Percentiles rank a stretch among this genome's conserved stretches.
These are phyloP conservation scores for Nemapogon koenigi DNA, from an alignment of 2,888 invertebrate species.

Conservation along the genomic window DNA sequence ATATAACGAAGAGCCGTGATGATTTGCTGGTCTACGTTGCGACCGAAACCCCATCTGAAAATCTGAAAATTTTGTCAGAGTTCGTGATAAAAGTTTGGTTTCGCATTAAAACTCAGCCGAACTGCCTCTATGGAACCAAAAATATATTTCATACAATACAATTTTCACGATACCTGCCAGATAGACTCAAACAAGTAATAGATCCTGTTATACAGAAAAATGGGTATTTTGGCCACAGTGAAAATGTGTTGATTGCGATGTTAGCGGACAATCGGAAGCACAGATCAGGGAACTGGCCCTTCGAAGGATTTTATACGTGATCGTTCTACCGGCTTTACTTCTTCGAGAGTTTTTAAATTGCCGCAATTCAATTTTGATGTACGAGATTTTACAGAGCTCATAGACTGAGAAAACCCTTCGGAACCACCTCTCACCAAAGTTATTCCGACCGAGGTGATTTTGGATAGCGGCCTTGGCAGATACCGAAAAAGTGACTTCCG, in stretches of 20 bases:
- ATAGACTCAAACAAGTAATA: neutral
- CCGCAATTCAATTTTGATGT: too few relatives aligned
- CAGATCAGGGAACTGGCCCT: conserved; percentile 8
- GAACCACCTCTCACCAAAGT: too few relatives aligned
- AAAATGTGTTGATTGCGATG: conserved; percentile 4
- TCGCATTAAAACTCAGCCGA: conserved; percentile 8
- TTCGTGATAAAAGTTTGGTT: conserved; percentile 11
- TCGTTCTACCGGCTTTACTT: too few relatives aligned
- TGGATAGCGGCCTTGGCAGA: too few relatives aligned
- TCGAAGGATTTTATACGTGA: conserved; percentile 6
- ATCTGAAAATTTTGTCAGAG: conserved; percentile 3
- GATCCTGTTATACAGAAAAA: conserved; percentile 7
- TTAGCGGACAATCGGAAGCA: conserved; percentile 1
- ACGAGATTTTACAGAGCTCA: too few relatives aligned
- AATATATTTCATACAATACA: neutral
- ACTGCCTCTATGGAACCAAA: conserved; percentile 1
- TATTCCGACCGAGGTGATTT: too few relatives aligned
- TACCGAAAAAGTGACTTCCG: too few relatives aligned
- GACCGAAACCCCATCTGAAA: conserved; percentile 1
- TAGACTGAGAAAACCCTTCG: too few relatives aligned
- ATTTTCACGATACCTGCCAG: neutral
- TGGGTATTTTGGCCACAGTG: conserved; percentile 6
- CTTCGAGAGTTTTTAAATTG: too few relatives aligned
- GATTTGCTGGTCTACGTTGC: conserved; percentile 2
- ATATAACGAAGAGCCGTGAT: too few relatives aligned